Percentiles rank a stretch among this genome's conserved stretches.
Evolutionary conservation across 2,888 invertebrate genomes (phyloP).

Genomic region (Cotesia congregata): DNA sequence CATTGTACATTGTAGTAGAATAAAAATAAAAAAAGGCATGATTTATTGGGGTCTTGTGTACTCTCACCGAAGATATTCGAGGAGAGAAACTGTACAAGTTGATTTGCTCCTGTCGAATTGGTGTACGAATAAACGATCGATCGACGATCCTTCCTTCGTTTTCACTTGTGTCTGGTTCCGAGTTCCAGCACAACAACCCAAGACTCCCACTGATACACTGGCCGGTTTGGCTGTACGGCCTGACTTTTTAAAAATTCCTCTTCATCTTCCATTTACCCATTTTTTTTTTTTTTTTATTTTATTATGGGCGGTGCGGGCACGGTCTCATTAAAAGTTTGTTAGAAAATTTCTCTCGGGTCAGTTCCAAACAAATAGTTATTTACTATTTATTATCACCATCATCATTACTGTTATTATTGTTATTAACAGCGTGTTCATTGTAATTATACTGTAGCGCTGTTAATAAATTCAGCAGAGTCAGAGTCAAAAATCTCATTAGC

Average conservation of each 20-base stretch:
- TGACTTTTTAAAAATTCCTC: background rate
- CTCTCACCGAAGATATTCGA: conserved; percentile 67
- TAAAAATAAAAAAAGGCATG: conserved; percentile 32
- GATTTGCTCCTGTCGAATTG: conserved; percentile 44
- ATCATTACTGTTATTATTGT: background rate
- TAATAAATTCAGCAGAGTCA: background rate
- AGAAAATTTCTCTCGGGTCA: background rate
- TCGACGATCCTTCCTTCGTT: conserved; percentile 28
- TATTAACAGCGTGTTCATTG: background rate
- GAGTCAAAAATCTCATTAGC: conserved; percentile 1
- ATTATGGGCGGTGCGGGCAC: background rate
- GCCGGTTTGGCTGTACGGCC: background rate
- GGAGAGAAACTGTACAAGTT: conserved; percentile 59
- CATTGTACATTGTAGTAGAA: conserved; percentile 20
- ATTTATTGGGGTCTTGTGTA: conserved; percentile 49
- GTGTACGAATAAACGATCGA: conserved; percentile 38
- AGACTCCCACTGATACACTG: background rate
- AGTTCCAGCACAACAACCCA: too few relatives aligned
- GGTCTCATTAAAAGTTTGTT: background rate
- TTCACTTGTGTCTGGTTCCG: conserved; percentile 40
- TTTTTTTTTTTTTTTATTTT: too few relatives aligned
- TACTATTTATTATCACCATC: background rate
- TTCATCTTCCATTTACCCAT: background rate
- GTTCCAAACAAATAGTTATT: background rate
- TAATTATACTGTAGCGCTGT: too few relatives aligned